phyloP scores from a whole-genome alignment of 2,888 invertebrate genomes.

The Acronicta psi region DNA sequence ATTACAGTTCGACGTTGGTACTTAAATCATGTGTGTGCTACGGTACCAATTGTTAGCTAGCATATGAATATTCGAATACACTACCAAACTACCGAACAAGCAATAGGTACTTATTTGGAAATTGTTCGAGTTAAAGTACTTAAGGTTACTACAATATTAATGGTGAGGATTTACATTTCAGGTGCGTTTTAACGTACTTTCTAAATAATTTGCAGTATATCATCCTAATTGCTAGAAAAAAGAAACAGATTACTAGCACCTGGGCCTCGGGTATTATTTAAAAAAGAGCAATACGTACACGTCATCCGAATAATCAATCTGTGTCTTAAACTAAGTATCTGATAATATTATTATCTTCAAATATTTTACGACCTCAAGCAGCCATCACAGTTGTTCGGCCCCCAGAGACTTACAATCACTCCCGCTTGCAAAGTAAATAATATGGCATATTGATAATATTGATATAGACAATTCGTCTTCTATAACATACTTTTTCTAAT shows the following conservation, averaged over 20 bases:
- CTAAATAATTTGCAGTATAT: slow-evolving; percentile 18
- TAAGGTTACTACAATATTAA: slow-evolving; percentile 11
- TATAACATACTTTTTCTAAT: not conserved
- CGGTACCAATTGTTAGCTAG: no score
- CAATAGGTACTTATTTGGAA: no score
- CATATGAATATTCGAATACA: no score
- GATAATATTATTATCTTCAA: slow-evolving; percentile 7
- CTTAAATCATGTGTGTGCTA: no score
- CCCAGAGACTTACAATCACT: slow-evolving; percentile 33
- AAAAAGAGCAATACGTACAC: not conserved
- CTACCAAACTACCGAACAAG: no score
- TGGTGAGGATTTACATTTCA: slow-evolving; percentile 9
- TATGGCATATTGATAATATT: slow-evolving; percentile 36
- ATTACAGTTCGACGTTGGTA: not conserved
- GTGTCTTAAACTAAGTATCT: not conserved
- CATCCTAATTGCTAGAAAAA: slow-evolving; percentile 17
- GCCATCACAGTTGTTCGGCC: slow-evolving; percentile 25
- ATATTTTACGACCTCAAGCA: slow-evolving; percentile 22
- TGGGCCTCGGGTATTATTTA: slow-evolving; percentile 3
- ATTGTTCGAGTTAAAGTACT: no score
- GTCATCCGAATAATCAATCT: not conserved
- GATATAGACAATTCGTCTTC: slow-evolving; percentile 30
- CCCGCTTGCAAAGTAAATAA: slow-evolving; percentile 31
- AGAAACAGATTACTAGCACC: slow-evolving; percentile 15
- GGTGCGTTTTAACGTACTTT: not conserved